A percentile compares a stretch with the other conserved stretches of the same genome.
Conservation (phyloP, 2,888 invertebrate species). For the Mimachlamys varia region DNA sequence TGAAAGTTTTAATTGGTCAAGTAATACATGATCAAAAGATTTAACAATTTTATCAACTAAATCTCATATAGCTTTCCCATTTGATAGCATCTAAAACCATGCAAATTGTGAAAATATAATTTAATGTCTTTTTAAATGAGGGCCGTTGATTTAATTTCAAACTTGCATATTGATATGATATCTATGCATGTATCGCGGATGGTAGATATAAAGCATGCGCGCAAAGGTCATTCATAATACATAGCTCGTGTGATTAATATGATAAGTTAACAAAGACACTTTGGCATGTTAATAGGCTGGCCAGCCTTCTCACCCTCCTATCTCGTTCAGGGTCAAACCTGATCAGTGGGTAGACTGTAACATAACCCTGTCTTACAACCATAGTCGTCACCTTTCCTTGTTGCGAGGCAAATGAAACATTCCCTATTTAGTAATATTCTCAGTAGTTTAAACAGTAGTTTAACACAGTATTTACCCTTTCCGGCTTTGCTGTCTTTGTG, state of each 20-base stretch:
- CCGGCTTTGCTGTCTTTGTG: neutral
- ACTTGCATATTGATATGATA: slow-evolving; percentile 7
- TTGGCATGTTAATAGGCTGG: neutral
- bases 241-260: neutral
- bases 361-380: neutral
- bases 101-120: neutral
- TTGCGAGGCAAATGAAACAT: slow-evolving; percentile 7
- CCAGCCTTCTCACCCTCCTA: slow-evolving; percentile 33
- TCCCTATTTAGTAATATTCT: neutral
- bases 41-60: neutral
- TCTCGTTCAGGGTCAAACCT: neutral
- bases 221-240: neutral
- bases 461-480: neutral
- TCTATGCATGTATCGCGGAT: neutral
- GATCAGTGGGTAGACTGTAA: neutral
- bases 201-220: neutral
- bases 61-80: neutral
- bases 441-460: neutral
- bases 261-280: slow-evolving; percentile 6
- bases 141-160: neutral
- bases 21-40: neutral
- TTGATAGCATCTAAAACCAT: neutral
- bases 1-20: slow-evolving; percentile 19
- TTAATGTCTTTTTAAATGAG: slow-evolving; percentile 15
- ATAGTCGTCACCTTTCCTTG: neutral